A percentile compares a stretch with the other conserved stretches of the same genome.
Conservation (phyloP, 2,888 invertebrate genomes). For the Ischnus inquisitorius region DNA sequence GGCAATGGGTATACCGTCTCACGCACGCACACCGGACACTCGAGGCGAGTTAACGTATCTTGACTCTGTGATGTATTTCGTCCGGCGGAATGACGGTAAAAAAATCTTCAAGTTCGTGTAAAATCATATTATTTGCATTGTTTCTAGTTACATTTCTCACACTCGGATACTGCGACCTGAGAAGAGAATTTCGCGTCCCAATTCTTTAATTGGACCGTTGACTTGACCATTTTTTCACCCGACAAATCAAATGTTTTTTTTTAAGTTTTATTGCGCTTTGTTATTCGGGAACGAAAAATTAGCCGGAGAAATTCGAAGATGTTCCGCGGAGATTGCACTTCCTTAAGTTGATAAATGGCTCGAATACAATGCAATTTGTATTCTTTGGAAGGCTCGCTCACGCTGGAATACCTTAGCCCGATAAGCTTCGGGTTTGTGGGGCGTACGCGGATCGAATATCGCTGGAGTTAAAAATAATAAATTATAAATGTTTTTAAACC, state of each 20-base stretch:
- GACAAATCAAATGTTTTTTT: not conserved
- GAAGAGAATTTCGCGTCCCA: not conserved
- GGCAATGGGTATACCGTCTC: not conserved
- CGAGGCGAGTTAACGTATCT: not conserved
- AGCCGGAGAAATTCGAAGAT: not conserved
- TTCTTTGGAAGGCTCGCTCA: conserved; percentile 46
- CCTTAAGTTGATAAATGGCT: conserved; percentile 37
- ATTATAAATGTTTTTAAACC: conserved; percentile 26
- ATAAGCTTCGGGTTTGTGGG: conserved; percentile 68
- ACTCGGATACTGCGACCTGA: not conserved
- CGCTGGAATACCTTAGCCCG: conserved; percentile 51
- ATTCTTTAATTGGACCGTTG: not conserved
- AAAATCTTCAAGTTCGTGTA: not conserved
- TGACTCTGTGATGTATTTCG: conserved; percentile 3
- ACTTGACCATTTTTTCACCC: not conserved
- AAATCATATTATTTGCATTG: not conserved
- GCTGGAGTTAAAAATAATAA: conserved; percentile 58
- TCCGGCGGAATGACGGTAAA: not conserved
- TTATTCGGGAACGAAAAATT: not conserved
- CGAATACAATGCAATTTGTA: conserved; percentile 58
- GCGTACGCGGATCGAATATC: conserved; percentile 66
- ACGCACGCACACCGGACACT: conserved; percentile 23
- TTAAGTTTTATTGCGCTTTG: not conserved
- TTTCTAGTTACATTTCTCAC: not conserved
- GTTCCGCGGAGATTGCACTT: not conserved